Percentiles rank a stretch among this genome's conserved stretches.
Conservation (phyloP, 2,888 invertebrate genomes). For the Dusona sp. region DNA sequence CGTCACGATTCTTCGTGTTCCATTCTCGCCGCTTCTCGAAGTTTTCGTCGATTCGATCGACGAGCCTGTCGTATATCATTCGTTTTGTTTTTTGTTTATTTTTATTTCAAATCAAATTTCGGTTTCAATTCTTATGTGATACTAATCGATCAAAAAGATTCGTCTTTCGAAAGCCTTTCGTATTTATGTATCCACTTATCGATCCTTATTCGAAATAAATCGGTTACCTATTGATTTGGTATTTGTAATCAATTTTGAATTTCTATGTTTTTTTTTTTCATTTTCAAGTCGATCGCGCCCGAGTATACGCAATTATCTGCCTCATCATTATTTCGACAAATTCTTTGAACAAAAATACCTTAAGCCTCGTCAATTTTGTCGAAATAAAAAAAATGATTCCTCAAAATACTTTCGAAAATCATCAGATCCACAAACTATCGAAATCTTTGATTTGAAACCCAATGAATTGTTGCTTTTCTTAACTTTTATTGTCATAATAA, state of each 20-base stretch:
- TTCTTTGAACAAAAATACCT: neutral
- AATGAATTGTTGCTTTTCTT: neutral
- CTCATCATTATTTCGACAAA: neutral
- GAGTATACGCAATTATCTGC: neutral
- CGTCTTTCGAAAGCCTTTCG: slow-evolving; percentile 20
- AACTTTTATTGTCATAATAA: slow-evolving; percentile 8
- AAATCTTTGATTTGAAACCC: neutral
- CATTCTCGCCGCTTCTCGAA: slow-evolving; percentile 91
- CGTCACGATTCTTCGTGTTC: slow-evolving; percentile 93
- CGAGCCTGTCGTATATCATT: slow-evolving; percentile 84
- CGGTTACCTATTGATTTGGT: neutral
- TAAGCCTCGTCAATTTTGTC: neutral
- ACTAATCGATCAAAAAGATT: slow-evolving; percentile 51
- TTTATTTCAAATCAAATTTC: slow-evolving; percentile 23
- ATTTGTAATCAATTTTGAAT: neutral
- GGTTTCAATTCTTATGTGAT: neutral
- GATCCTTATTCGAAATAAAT: neutral
- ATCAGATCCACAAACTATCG: neutral
- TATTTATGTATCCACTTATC: neutral
- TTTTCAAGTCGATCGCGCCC: neutral
- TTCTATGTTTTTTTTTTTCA: neutral
- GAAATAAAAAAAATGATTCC: neutral
- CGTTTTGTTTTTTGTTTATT: slow-evolving; percentile 9
- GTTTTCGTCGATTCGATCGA: slow-evolving; percentile 94
- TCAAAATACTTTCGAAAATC: neutral